These are phyloP conservation scores for Myiopsitta monachus DNA, from an alignment of 2,113 vertebrate genomes.

Conservation along the genomic window DNA sequence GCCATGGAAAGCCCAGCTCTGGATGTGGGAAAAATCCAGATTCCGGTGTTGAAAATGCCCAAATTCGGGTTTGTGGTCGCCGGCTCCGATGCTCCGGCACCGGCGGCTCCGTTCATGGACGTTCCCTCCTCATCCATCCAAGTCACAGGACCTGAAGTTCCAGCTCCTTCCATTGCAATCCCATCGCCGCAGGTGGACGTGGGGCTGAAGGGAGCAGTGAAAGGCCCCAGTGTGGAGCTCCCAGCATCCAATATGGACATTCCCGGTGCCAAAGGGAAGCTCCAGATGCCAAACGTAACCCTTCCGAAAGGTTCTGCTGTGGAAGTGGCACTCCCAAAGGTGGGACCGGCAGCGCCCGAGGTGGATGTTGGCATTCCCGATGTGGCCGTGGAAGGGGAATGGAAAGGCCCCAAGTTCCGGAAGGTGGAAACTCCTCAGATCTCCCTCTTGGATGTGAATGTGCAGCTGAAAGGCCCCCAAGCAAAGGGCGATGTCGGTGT, in stretches of 20 bases:
- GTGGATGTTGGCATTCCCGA: background rate
- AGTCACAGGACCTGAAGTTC: background rate
- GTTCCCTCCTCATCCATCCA: background rate
- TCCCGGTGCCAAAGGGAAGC: background rate
- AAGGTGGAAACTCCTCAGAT: slow-evolving; percentile 71
- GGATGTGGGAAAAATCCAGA: slow-evolving; percentile 52
- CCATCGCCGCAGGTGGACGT: background rate
- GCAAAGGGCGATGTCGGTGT: slow-evolving; percentile 40
- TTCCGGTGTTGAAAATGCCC: slow-evolving; percentile 67
- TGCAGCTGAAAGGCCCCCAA: slow-evolving; percentile 63
- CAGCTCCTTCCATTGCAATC: background rate
- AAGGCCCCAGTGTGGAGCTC: background rate
- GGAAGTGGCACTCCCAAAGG: background rate
- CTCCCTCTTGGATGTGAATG: slow-evolving; percentile 68
- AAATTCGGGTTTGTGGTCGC: slow-evolving; percentile 44
- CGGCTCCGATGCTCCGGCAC: background rate
- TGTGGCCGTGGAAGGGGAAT: slow-evolving; percentile 20
- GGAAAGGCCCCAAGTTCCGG: slow-evolving; percentile 47
- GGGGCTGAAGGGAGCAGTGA: background rate
- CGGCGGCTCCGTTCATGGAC: background rate
- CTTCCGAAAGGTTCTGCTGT: slow-evolving; percentile 41
- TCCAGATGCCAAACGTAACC: slow-evolving; percentile 47
- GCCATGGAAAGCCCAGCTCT: background rate
- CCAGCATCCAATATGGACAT: background rate
- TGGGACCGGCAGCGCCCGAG: background rate